Percentiles rank a stretch among this genome's conserved stretches.
Conservation (phyloP, 2,113 vertebrate species). For the Heteronetta atricapilla region DNA sequence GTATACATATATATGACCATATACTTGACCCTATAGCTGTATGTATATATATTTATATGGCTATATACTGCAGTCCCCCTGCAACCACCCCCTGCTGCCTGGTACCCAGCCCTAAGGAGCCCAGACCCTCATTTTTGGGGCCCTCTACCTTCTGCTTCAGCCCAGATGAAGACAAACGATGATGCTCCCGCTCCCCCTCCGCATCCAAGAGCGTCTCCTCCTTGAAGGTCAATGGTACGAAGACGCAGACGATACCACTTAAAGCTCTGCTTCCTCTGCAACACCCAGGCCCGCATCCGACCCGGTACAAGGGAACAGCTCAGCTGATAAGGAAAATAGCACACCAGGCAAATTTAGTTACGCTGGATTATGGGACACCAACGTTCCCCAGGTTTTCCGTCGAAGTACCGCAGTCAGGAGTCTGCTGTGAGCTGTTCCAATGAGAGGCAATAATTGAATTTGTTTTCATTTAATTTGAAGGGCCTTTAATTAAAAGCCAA, state of each 20-base stretch:
- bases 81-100: not conserved
- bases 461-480: conserved; percentile 86
- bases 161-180: not conserved
- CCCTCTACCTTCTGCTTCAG: not conserved
- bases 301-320: conserved; percentile 62
- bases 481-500: conserved; percentile 85
- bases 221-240: not conserved
- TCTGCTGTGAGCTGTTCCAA: conserved; percentile 73
- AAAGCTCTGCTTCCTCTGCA: conserved; percentile 39
- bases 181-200: not conserved
- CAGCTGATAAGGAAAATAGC: conserved; percentile 77
- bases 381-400: conserved; percentile 50
- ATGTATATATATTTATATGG: too few relatives aligned
- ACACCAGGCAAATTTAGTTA: conserved; percentile 69
- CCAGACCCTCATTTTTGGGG: not conserved
- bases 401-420: conserved; percentile 69
- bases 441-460: conserved; percentile 84
- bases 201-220: not conserved
- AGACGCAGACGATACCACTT: conserved; percentile 8
- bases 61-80: fast-evolving
- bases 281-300: conserved; percentile 55
- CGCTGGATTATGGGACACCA: conserved; percentile 67
- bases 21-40: fast-evolving
- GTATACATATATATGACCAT: too few relatives aligned
- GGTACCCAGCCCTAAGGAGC: not conserved